Evolutionary conservation across 2,113 vertebrate species (phyloP).

Genomic region (Prunella fulvescens): DNA sequence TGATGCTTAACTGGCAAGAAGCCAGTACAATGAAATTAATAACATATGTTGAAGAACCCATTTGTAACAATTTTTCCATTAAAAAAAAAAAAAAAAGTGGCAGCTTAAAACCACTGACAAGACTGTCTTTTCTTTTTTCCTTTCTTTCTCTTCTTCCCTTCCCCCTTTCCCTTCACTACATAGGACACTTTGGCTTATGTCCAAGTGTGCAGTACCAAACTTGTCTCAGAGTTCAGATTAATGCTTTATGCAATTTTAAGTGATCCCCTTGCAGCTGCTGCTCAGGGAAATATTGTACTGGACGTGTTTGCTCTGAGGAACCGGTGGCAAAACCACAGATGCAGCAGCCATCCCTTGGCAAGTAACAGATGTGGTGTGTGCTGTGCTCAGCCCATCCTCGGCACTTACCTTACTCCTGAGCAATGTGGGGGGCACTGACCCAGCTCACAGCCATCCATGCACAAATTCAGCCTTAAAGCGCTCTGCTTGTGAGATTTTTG

Average conservation of each 20-base stretch:
- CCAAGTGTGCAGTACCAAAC: conserved; percentile 40
- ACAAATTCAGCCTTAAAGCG: background rate
- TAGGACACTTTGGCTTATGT: conserved; percentile 23
- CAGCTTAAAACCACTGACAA: conserved; percentile 76
- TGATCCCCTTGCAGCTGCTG: conserved; percentile 35
- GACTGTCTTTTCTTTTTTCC: conserved; percentile 58
- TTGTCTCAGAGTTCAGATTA: conserved; percentile 60
- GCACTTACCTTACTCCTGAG: background rate
- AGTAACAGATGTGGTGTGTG: background rate
- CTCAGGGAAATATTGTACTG: background rate
- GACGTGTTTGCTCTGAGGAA: background rate
- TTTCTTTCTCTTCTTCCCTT: conserved; percentile 21
- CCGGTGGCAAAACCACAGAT: conserved; percentile 2
- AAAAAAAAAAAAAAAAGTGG: conserved; percentile 56
- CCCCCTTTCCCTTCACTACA: background rate
- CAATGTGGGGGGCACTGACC: background rate
- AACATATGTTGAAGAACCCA: conserved; percentile 82
- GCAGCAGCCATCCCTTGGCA: background rate
- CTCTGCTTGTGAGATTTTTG: background rate
- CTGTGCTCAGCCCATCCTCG: background rate
- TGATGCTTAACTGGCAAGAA: conserved; percentile 76
- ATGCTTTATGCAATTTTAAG: conserved; percentile 56
- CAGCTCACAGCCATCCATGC: background rate
- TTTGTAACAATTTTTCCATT: conserved; percentile 81
- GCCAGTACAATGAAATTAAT: conserved; percentile 79